These are phyloP conservation scores for Stenotaenia linearis DNA, from an alignment of 2,888 invertebrate species.

Conservation along the genomic window DNA sequence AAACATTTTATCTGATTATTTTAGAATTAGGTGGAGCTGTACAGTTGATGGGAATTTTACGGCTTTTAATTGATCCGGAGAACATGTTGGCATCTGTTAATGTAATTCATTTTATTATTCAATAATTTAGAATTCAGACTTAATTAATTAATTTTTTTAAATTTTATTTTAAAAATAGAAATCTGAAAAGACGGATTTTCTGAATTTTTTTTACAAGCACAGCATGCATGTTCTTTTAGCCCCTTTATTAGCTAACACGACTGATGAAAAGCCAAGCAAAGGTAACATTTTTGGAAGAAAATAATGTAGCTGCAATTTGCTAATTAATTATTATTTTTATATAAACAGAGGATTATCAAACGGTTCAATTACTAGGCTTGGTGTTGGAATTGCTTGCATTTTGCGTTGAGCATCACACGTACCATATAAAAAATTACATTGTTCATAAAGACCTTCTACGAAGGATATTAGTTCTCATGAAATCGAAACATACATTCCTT, in stretches of 20 bases:
- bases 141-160: constrained; percentile 4
- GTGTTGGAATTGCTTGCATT: constrained; percentile 94
- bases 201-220: constrained; percentile 97
- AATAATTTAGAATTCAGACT: neutral
- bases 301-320: neutral
- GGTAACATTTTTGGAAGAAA: constrained; percentile 41
- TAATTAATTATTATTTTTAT: neutral
- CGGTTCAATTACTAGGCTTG: constrained; percentile 88
- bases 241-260: constrained; percentile 89
- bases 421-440: constrained; percentile 97
- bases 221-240: constrained; percentile 88
- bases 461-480: constrained; percentile 91
- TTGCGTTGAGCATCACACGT: constrained; percentile 98
- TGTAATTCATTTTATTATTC: constrained; percentile 41
- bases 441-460: constrained; percentile 93
- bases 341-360: constrained; percentile 82
- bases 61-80: constrained; percentile 91
- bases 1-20: too few relatives aligned
- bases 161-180: constrained; percentile 53
- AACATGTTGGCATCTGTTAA: constrained; percentile 91
- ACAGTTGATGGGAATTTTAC: constrained; percentile 89
- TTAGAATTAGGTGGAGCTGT: constrained; percentile 91
- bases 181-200: constrained; percentile 95
- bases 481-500: constrained; percentile 94
- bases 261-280: constrained; percentile 77